These are phyloP conservation scores for Amiota mariae DNA, from an alignment of 2,888 invertebrate genomes.

Conservation along the genomic window DNA sequence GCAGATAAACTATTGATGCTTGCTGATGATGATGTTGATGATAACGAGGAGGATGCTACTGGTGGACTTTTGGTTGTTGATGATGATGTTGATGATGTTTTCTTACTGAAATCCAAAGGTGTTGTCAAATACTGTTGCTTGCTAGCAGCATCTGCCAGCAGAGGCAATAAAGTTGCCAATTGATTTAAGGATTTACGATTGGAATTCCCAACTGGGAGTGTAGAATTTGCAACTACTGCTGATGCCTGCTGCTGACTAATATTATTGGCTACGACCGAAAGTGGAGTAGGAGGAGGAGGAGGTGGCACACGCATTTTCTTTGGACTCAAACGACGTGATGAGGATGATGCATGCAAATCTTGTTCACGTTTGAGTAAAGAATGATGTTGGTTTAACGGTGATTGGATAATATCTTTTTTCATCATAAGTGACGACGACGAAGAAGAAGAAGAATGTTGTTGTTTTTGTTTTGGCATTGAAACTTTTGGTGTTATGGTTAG, in stretches of 20 bases:
- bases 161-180: slow-evolving; percentile 64
- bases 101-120: slow-evolving; percentile 68
- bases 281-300: no score
- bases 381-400: slow-evolving; percentile 4
- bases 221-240: slow-evolving; percentile 9
- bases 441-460: no score
- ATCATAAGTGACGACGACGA: slow-evolving; percentile 5
- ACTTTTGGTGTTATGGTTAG: slow-evolving; percentile 71
- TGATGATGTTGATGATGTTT: slow-evolving; percentile 39
- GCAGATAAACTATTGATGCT: slow-evolving; percentile 38
- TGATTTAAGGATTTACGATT: slow-evolving; percentile 65
- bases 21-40: slow-evolving; percentile 15
- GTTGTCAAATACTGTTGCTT: slow-evolving; percentile 65
- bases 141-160: slow-evolving; percentile 67
- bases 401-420: background rate
- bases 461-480: background rate
- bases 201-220: background rate
- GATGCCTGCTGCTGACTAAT: slow-evolving; percentile 37
- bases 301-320: slow-evolving; percentile 47
- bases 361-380: slow-evolving; percentile 62
- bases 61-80: background rate
- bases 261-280: slow-evolving; percentile 9
- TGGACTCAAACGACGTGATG: slow-evolving; percentile 54
- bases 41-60: background rate
- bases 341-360: slow-evolving; percentile 55